These are phyloP conservation scores for Temnopleurus reevesii DNA, from an alignment of 53 echinoderm and acorn worm species.

Conservation along the genomic window DNA sequence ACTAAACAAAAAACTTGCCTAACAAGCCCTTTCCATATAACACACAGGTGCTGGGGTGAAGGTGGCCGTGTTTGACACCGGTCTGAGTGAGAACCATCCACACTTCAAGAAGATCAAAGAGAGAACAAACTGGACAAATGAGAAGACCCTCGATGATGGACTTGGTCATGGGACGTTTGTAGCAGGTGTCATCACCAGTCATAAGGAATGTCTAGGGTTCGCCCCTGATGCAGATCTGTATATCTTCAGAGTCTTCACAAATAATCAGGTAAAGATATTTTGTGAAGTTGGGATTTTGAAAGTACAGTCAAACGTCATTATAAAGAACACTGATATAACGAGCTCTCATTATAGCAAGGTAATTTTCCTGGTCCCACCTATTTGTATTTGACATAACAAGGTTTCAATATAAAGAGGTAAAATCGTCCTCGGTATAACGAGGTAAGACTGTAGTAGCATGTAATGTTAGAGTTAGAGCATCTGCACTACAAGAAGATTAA, in stretches of 20 bases:
- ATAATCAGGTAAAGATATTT: conserved; percentile 91
- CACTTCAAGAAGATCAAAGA: conserved; percentile 95
- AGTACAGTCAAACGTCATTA: too few relatives aligned
- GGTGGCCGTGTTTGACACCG: conserved; percentile 96
- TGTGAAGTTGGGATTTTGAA: too few relatives aligned
- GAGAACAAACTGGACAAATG: conserved; percentile 98
- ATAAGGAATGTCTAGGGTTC: conserved; percentile 89
- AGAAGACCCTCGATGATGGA: conserved; percentile 96
- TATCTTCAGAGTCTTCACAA: conserved; percentile 97
- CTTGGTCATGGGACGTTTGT: conserved; percentile 99
- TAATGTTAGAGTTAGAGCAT: conserved; percentile 83
- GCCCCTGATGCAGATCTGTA: conserved; percentile 97
- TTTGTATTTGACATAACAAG: too few relatives aligned
- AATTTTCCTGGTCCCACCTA: too few relatives aligned
- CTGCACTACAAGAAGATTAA: conserved; percentile 90
- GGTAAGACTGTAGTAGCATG: too few relatives aligned
- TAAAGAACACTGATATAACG: too few relatives aligned
- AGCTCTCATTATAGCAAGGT: too few relatives aligned
- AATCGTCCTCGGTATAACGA: too few relatives aligned
- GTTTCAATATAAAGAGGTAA: too few relatives aligned
- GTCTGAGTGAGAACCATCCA: conserved; percentile 95
- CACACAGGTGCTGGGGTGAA: conserved; percentile 90
- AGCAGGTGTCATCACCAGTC: conserved; percentile 97
- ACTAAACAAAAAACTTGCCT: too few relatives aligned
- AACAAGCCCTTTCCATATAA: too few relatives aligned